Evolutionary conservation across 2,797 vertebrate genomes (phyloP).

Genomic region (Gastrophryne carolinensis): DNA sequence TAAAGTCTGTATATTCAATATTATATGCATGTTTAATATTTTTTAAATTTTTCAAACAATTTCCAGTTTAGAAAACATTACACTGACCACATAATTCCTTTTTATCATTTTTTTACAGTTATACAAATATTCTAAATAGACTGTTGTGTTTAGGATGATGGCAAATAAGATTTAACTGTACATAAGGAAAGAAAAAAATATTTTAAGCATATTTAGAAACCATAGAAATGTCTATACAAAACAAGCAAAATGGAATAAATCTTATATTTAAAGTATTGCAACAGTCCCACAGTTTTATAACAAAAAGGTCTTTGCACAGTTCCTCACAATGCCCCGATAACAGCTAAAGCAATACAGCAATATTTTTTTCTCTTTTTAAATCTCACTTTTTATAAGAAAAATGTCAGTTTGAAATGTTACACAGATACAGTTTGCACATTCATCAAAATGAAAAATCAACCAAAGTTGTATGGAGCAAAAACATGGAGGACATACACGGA

Average conservation of each 20-base stretch:
- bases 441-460: slow-evolving; percentile 75
- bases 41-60: slow-evolving; percentile 80
- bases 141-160: slow-evolving; percentile 77
- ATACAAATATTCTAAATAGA: slow-evolving; percentile 89
- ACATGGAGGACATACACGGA: slow-evolving; percentile 76
- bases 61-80: slow-evolving; percentile 87
- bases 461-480: slow-evolving; percentile 74
- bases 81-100: slow-evolving; percentile 80
- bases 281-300: slow-evolving; percentile 90
- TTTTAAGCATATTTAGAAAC: slow-evolving; percentile 83
- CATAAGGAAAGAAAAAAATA: slow-evolving; percentile 71
- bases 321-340: slow-evolving; percentile 81
- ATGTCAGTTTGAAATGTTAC: slow-evolving; percentile 77
- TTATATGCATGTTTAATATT: slow-evolving; percentile 82
- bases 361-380: slow-evolving; percentile 47
- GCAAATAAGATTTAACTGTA: slow-evolving; percentile 79
- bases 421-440: slow-evolving; percentile 76
- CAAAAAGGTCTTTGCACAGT: slow-evolving; percentile 81
- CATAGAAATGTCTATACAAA: slow-evolving; percentile 87
- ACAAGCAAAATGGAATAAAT: slow-evolving; percentile 88
- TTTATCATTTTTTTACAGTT: slow-evolving; percentile 85
- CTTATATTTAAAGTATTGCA: slow-evolving; percentile 95
- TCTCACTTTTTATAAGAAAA: slow-evolving; percentile 66
- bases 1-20: slow-evolving; percentile 56
- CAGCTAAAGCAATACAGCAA: slow-evolving; percentile 79